Evolutionary conservation across 1,140 invertebrate genomes (phyloP).

Genomic region (Aphidius gifuensis): DNA sequence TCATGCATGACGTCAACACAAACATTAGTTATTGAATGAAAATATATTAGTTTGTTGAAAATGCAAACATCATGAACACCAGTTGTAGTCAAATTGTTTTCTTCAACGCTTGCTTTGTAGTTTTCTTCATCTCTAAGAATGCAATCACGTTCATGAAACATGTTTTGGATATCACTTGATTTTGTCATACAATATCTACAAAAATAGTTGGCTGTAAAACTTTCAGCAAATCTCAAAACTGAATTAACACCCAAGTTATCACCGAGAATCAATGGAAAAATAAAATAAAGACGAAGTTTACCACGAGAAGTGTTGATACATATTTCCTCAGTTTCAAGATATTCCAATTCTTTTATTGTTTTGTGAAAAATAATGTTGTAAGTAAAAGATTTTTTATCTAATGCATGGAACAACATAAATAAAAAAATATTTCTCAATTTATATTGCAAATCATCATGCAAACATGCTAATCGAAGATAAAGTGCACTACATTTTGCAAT

Average conservation of each 20-base stretch:
- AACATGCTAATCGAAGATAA: constrained; percentile 11
- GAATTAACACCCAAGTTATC: too few species aligned
- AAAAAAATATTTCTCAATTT: constrained; percentile 19
- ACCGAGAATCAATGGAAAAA: constrained; percentile 13
- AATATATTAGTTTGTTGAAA: not conserved
- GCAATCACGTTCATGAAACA: constrained; percentile 12
- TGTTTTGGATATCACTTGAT: not conserved
- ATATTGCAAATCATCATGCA: constrained; percentile 8
- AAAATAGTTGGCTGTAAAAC: constrained; percentile 1
- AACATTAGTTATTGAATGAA: constrained; percentile 5
- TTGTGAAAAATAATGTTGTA: constrained; percentile 1
- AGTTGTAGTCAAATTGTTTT: not conserved
- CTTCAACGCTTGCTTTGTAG: not conserved
- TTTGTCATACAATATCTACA: not conserved
- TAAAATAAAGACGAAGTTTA: constrained; percentile 10
- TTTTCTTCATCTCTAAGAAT: constrained; percentile 24
- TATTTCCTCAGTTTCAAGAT: constrained; percentile 13
- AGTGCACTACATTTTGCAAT: constrained; percentile 12
- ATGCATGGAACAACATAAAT: constrained; percentile 10
- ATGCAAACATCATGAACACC: not conserved
- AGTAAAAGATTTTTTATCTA: constrained; percentile 13
- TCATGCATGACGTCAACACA: constrained; percentile 11
- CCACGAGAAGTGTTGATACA: not conserved
- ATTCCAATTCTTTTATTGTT: constrained; percentile 9
- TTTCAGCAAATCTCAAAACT: constrained; percentile 19